Evolutionary conservation across 2,888 invertebrate species (phyloP), one percentile per base, ranked within the genome.

Genomic region (Lasioglossum villosulum): DNA sequence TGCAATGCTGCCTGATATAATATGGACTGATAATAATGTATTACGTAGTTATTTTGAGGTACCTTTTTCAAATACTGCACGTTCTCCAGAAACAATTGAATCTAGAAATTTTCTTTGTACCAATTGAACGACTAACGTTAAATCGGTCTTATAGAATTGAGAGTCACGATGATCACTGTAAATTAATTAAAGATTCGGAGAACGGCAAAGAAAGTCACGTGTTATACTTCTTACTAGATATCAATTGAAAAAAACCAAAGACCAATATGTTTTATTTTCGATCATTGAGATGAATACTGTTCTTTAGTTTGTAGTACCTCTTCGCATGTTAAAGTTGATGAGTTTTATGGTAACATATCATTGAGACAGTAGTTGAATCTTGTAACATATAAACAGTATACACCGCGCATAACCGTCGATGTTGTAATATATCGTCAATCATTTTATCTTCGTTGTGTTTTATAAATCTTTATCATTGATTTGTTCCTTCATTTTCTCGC

Each of bases 1-100:
- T 80, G 39, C 37, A 75, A 88, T 73, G 73, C 86, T 86, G 84
- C 88, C 84, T 81, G 74, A 85, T 63, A 68, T 27, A 74, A 79
- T 77, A 86, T 80, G 82, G 87, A 89, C 86, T 89, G 87, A 89
- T 87, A 63, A 89, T 87, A 63, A 83, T 42, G 68, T 88, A 78
- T 78, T 77, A 80, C 48, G 74, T 88, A 89, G 83, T 89, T 84
- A 89, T 37, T 76, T 80, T 68, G 34, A 84, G 82, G 59, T 79
- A 70, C 70, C 48, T 74, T 85, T 56, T 83, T 76, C 82, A 34
- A 34, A 85, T 74, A 73, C 87, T 80, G 81, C 81, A 78, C 30
- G 78, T 82, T 80, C 75, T 73, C 16, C 37, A 56, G 45, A 39
- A 75, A 76, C 30, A 48, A 66, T 63, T 77, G 37, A 78, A 77